Evolutionary conservation across 2,888 invertebrate genomes (phyloP).

Genomic region (Melipona bicolor): DNA sequence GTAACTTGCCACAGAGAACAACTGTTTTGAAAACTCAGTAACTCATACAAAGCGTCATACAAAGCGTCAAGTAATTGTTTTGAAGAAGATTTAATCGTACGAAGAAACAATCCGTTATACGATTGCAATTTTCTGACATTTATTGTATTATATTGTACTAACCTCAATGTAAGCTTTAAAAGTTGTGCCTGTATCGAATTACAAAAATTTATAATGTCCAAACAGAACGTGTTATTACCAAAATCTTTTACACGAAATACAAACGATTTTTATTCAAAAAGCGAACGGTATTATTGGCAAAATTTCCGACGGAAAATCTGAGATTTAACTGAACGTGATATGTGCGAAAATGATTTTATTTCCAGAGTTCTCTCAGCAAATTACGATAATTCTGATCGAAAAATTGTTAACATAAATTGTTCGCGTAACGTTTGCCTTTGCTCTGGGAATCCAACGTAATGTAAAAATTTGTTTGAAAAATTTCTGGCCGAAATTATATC

Average conservation of each 20-base stretch:
- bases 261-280: neutral
- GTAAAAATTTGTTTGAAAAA: neutral
- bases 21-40: too few species aligned
- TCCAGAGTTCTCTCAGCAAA: neutral
- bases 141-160: neutral
- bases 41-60: too few species aligned
- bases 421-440: neutral
- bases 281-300: neutral
- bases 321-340: neutral
- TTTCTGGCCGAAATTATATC: neutral
- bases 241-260: neutral
- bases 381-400: neutral
- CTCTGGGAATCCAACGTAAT: neutral
- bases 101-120: neutral
- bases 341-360: neutral
- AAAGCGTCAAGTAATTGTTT: too few species aligned
- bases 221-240: neutral
- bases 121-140: neutral
- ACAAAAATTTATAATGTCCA: neutral
- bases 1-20: too few species aligned
- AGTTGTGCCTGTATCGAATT: neutral
- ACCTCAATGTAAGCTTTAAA: neutral
- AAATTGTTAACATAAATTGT: neutral
- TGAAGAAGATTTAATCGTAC: neutral
- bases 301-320: neutral